phyloP scores from a whole-genome alignment of 2,797 vertebrate genomes.

The Oceanodroma leucorhoa region DNA sequence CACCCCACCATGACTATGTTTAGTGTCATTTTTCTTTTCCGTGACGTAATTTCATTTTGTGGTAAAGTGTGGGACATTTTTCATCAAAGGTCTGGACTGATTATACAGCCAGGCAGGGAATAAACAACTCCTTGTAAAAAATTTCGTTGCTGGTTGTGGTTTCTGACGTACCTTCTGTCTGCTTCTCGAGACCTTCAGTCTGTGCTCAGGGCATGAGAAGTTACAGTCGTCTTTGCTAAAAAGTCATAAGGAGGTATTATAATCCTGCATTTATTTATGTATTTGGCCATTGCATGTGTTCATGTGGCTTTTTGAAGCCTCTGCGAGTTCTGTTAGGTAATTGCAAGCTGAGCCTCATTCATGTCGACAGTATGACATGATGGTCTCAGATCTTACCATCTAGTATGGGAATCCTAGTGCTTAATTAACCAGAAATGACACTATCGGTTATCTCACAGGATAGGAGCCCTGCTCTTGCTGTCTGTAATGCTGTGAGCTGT shows the following conservation, averaged over 20 bases:
- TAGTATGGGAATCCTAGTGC: not conserved
- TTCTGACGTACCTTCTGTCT: not conserved
- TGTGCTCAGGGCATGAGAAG: not conserved
- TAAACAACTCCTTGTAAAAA: not conserved
- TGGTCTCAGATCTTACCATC: not conserved
- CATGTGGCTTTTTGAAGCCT: not conserved
- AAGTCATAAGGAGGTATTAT: not conserved
- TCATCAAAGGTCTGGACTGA: not conserved
- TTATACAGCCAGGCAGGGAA: not conserved
- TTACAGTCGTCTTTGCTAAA: not conserved
- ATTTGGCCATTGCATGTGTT: not conserved
- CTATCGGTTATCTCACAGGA: not conserved
- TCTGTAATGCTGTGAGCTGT: not conserved
- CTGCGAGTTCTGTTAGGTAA: not conserved
- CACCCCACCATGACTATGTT: not conserved
- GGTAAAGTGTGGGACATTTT: not conserved
- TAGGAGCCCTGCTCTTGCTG: not conserved
- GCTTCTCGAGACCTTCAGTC: not conserved
- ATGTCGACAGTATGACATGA: not conserved
- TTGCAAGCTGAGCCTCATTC: not conserved
- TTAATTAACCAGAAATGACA: not conserved
- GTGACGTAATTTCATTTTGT: not conserved
- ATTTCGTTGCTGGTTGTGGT: not conserved
- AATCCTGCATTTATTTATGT: not conserved
- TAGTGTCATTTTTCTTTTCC: not conserved